Base-by-base conservation (phyloP, 2,113 vertebrate genomes). In the Rhabdornis inornatus region DNA sequence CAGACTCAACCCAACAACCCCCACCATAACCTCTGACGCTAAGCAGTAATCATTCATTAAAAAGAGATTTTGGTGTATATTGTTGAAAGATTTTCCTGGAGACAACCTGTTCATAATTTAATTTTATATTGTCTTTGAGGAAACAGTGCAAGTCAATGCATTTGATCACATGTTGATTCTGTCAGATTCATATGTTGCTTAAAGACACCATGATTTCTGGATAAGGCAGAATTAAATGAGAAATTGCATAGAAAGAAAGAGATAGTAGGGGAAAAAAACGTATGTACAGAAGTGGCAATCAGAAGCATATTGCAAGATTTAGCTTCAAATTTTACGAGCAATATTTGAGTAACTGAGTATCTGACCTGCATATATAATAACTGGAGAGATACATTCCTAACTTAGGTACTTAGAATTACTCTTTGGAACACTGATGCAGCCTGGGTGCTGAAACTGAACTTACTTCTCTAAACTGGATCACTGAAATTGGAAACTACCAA, bases 1-100 rank as follows among this genome's bases (percentile, higher is more conserved):
- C 4, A 70, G 23, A 49, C 7, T 21, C 13, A 70, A 57, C 3
- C 3, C 5, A 78, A 15, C 22, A 23, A 14, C 0, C 0, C 17
- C 3, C 3, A 2, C 7, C 15, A 13, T 9, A 77, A 47, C 8
- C 50, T 77, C 10, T 71, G 31, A 50, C 70, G 35, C 3, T 47
- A 37, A 71, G 2, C 7, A 42, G 18, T 14, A 76, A n/a, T 47
- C 17, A 20, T 13, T 31, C 59, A 61, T 28, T 85, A 33, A 70
- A 83, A 83, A 81, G 5, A 33, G 11, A 53, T 35, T 90, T 89
- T 42, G 22, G 5, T 37, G 13, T 53, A 49, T 1, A 1, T 8
- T 27, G 7, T 33, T 82, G 15, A 75, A 81, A 79, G 22, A 39
- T 31, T 92, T 3, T 59, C 15, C 40, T 78, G 21, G 25, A 63